Percentiles rank a stretch among this genome's conserved stretches.
Conservation (phyloP, 2,888 invertebrate species). For the Dorcus parallelipipedus region DNA sequence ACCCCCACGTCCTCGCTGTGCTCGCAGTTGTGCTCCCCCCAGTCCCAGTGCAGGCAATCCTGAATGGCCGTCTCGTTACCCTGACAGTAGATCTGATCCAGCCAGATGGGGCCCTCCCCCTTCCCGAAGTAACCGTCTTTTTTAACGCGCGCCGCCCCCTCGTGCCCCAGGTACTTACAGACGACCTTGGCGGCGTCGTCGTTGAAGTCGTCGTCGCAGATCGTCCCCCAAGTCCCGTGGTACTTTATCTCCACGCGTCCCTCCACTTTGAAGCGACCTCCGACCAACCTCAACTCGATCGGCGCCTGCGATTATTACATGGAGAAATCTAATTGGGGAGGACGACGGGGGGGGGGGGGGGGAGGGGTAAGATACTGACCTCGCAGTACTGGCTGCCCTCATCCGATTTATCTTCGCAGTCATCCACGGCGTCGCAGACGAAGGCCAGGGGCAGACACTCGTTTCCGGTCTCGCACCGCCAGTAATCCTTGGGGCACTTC, state of each 20-base stretch:
- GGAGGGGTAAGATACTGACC: conserved; percentile 39
- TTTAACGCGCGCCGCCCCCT: conserved; percentile 51
- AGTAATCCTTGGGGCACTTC: conserved; percentile 57
- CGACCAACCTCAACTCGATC: conserved; percentile 59
- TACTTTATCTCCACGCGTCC: conserved; percentile 70
- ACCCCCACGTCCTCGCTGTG: conserved; percentile 74
- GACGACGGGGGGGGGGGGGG: too few relatives aligned
- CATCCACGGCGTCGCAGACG: conserved; percentile 62
- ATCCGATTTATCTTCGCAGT: conserved; percentile 64
- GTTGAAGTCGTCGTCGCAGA: conserved; percentile 76
- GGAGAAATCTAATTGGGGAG: not conserved
- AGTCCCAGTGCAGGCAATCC: conserved; percentile 62
- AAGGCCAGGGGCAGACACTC: conserved; percentile 61
- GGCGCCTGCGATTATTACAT: conserved; percentile 44
- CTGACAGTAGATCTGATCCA: conserved; percentile 64
- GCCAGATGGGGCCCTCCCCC: conserved; percentile 66
- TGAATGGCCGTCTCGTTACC: conserved; percentile 65
- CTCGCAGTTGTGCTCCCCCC: conserved; percentile 69
- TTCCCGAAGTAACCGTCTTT: conserved; percentile 56
- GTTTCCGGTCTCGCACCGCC: conserved; percentile 60
- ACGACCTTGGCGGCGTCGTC: conserved; percentile 62
- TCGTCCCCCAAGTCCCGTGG: conserved; percentile 70
- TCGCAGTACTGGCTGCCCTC: conserved; percentile 58
- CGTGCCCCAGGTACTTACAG: conserved; percentile 57
- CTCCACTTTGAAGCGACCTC: conserved; percentile 55